A percentile compares a stretch with the other conserved stretches of the same genome.
Evolutionary conservation across 92 coral and sea anemone species (phyloP).

Genomic region (Isaurus tuberculatus): DNA sequence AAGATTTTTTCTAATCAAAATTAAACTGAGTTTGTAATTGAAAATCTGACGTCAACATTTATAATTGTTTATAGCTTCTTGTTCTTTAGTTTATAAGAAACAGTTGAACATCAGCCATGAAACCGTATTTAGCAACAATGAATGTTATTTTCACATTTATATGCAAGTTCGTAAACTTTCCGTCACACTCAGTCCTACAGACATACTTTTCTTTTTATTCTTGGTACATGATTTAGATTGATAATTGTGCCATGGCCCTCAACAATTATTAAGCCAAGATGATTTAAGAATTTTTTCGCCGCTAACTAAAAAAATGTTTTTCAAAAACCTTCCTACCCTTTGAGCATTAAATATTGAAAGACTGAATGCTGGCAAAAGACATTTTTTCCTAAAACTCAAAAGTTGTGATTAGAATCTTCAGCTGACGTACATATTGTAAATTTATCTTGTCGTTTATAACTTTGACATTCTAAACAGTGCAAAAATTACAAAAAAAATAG

Average conservation of each 20-base stretch:
- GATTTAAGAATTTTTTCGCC: neutral
- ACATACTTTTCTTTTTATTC: neutral
- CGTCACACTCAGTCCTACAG: neutral
- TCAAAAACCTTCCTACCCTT: neutral
- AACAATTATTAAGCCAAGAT: neutral
- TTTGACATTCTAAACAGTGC: too few species aligned
- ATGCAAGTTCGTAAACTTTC: conserved; percentile 9
- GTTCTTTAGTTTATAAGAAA: neutral
- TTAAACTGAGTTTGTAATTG: neutral
- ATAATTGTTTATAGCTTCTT: neutral
- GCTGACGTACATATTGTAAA: neutral
- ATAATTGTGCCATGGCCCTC: neutral
- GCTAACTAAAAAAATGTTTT: neutral
- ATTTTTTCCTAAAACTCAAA: neutral
- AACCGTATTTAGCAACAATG: neutral
- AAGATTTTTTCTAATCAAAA: neutral
- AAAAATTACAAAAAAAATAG: too few species aligned
- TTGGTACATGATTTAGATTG: neutral
- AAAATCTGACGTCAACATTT: neutral
- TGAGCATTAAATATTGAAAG: conserved; percentile 17
- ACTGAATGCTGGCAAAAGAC: neutral
- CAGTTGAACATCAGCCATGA: neutral
- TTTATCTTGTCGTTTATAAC: too few species aligned
- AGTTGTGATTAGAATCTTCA: neutral
- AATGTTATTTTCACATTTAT: conserved; percentile 10